A percentile compares a stretch with the other conserved stretches of the same genome.
These are phyloP conservation scores for Trogon surrucura DNA, from an alignment of 2,113 vertebrate species.

Conservation along the genomic window DNA sequence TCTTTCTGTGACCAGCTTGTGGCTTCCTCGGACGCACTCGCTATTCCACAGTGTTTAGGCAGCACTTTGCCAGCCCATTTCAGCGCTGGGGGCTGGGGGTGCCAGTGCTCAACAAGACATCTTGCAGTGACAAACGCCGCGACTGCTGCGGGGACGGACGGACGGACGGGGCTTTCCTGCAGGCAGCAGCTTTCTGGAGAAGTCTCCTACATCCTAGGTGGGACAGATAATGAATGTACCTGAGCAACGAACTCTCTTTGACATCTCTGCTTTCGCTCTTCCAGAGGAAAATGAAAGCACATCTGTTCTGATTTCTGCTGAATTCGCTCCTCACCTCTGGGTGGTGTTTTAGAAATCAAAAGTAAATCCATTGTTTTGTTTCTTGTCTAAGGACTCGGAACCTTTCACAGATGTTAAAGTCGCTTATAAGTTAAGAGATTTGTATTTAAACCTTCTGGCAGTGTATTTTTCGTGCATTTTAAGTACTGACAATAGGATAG, in stretches of 20 bases:
- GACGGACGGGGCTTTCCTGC: background rate
- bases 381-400: constrained; percentile 26
- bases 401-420: constrained; percentile 22
- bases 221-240: background rate
- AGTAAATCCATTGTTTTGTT: constrained; percentile 12
- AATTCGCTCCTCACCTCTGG: constrained; percentile 38
- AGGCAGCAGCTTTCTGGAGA: accelerated
- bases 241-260: background rate
- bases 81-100: accelerated
- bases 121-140: too few species aligned
- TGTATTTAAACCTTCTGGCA: constrained; percentile 10
- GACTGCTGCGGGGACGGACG: too few species aligned
- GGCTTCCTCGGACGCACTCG: background rate
- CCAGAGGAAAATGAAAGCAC: background rate
- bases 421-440: constrained; percentile 25
- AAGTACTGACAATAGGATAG: constrained; percentile 1
- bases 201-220: background rate
- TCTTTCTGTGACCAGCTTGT: background rate
- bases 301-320: background rate
- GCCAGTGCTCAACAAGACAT: background rate
- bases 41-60: background rate
- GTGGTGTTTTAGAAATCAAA: constrained; percentile 40
- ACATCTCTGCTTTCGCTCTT: background rate
- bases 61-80: background rate
- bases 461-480: constrained; percentile 41